phyloP scores from a whole-genome alignment of 2,888 invertebrate species.

The Drosophila testacea region DNA sequence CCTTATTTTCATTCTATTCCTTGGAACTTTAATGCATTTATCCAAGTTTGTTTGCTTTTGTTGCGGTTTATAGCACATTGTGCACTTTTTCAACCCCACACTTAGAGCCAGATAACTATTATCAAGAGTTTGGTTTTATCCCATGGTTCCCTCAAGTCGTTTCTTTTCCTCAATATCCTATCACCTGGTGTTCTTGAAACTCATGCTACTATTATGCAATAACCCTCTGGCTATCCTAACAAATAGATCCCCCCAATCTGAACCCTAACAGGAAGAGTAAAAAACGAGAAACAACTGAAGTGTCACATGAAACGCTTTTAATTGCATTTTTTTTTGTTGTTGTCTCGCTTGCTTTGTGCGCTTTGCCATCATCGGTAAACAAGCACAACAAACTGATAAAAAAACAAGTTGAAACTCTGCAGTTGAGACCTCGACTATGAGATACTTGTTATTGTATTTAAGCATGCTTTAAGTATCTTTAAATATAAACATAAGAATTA shows the following conservation, averaged over 20 bases:
- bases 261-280: neutral
- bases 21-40: constrained; percentile 13
- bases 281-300: constrained; percentile 43
- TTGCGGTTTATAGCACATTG: neutral
- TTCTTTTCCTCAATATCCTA: constrained; percentile 25
- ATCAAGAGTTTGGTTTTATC: constrained; percentile 42
- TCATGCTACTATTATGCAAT: constrained; percentile 33
- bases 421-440: no score
- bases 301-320: constrained; percentile 76
- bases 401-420: constrained; percentile 10
- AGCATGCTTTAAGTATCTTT: no score
- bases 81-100: constrained; percentile 1
- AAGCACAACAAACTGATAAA: constrained; percentile 43
- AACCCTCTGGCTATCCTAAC: constrained; percentile 22
- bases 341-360: constrained; percentile 36
- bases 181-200: constrained; percentile 39
- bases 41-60: constrained; percentile 11
- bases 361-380: constrained; percentile 41
- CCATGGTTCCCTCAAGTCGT: constrained; percentile 31
- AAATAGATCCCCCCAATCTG: constrained; percentile 23
- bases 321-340: constrained; percentile 63
- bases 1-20: neutral
- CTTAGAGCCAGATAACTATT: constrained; percentile 46
- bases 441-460: no score
- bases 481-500: no score